Conservation (phyloP, 2,113 vertebrate species). For the Plecotus auritus region DNA sequence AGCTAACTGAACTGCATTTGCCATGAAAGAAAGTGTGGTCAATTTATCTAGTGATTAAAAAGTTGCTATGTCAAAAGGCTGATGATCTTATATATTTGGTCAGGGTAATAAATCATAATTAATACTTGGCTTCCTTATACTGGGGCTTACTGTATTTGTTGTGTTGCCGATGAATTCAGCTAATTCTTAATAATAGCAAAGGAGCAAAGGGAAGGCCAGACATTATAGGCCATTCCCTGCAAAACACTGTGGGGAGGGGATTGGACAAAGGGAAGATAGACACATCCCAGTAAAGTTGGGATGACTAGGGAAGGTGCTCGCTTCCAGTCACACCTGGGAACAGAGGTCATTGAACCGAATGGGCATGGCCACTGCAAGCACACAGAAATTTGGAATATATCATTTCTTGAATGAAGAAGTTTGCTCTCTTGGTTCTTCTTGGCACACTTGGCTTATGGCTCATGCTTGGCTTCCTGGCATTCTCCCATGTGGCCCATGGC, state of each 20-base stretch:
- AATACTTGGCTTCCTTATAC: not conserved
- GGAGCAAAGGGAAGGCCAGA: not conserved
- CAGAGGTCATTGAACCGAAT: not conserved
- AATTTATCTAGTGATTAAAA: slow-evolving; percentile 33
- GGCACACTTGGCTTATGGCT: not conserved
- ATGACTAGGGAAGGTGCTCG: not conserved
- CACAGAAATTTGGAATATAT: not conserved
- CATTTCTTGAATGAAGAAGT: not conserved
- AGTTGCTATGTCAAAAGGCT: slow-evolving; percentile 4
- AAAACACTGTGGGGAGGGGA: not conserved
- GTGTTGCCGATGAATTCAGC: not conserved
- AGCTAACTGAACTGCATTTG: not conserved
- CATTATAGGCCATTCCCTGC: not conserved
- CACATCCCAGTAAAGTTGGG: not conserved
- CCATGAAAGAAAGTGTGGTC: not conserved
- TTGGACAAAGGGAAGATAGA: not conserved
- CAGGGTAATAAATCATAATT: not conserved
- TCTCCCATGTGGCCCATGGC: not conserved
- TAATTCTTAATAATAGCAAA: not conserved
- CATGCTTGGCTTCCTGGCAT: not conserved
- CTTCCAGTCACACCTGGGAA: not conserved
- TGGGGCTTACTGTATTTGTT: not conserved
- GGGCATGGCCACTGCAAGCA: not conserved
- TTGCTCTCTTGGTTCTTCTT: not conserved
- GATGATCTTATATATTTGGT: not conserved